A percentile compares a stretch with the other conserved stretches of the same genome.
Evolutionary conservation across 2,888 invertebrate genomes (phyloP).

Genomic region (Xestia ashworthii): DNA sequence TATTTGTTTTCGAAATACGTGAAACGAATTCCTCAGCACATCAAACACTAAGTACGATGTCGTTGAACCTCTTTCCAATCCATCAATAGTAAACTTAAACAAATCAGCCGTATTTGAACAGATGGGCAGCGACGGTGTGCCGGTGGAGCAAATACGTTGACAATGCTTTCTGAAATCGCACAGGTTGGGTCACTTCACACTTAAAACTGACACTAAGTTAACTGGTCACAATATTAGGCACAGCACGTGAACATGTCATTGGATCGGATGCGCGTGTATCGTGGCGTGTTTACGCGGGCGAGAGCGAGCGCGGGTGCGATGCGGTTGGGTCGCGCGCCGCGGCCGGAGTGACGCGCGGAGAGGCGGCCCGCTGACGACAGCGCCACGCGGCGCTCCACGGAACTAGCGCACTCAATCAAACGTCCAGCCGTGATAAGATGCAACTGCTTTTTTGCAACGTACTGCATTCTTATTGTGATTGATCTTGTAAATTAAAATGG

Average conservation of each 20-base stretch:
- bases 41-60: slow-evolving; percentile 80
- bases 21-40: slow-evolving; percentile 86
- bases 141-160: slow-evolving; percentile 71
- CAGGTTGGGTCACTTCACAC: slow-evolving; percentile 79
- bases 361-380: slow-evolving; percentile 74
- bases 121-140: slow-evolving; percentile 77
- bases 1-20: slow-evolving; percentile 87
- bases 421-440: slow-evolving; percentile 77
- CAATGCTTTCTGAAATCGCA: slow-evolving; percentile 63
- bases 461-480: slow-evolving; percentile 68
- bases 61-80: slow-evolving; percentile 85
- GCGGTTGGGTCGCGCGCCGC: slow-evolving; percentile 86
- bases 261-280: slow-evolving; percentile 70
- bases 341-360: slow-evolving; percentile 88
- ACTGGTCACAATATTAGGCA: slow-evolving; percentile 80
- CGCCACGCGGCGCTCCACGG: slow-evolving; percentile 71
- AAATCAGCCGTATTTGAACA: slow-evolving; percentile 84
- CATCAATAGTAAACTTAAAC: slow-evolving; percentile 86
- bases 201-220: slow-evolving; percentile 80
- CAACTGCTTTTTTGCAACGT: slow-evolving; percentile 76
- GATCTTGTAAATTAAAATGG: slow-evolving; percentile 49
- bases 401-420: slow-evolving; percentile 83
- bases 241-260: slow-evolving; percentile 78
- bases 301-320: slow-evolving; percentile 76
- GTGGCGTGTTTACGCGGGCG: slow-evolving; percentile 75